These are phyloP conservation scores for Metopia argyrocephala DNA, from an alignment of 2,888 invertebrate genomes.

Conservation along the genomic window DNA sequence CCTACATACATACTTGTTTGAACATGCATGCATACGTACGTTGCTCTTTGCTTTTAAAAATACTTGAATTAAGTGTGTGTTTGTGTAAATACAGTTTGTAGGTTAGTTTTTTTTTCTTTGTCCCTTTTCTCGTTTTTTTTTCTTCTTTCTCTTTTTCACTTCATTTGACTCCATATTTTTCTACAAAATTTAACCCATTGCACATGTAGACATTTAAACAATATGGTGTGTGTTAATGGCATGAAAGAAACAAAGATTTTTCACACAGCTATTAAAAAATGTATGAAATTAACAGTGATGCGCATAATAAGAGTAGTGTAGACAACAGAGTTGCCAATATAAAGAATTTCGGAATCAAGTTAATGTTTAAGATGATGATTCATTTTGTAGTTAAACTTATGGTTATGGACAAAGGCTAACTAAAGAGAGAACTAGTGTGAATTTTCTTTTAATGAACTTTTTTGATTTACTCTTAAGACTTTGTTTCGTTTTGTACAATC, in stretches of 20 bases:
- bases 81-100: background rate
- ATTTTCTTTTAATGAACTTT: too few relatives aligned
- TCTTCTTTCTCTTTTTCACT: background rate
- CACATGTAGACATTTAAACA: slow-evolving; percentile 42
- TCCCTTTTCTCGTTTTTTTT: background rate
- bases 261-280: background rate
- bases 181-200: slow-evolving; percentile 45
- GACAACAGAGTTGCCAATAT: too few relatives aligned
- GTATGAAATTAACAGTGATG: background rate
- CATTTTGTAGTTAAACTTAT: too few relatives aligned
- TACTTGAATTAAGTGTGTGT: background rate
- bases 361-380: too few relatives aligned
- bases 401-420: too few relatives aligned
- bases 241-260: background rate
- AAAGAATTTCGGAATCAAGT: too few relatives aligned
- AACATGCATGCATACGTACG: too few relatives aligned
- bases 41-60: background rate
- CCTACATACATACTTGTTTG: too few relatives aligned
- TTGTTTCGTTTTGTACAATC: too few relatives aligned
- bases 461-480: too few relatives aligned
- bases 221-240: slow-evolving; percentile 7
- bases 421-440: too few relatives aligned
- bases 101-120: background rate
- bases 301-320: background rate
- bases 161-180: background rate